phyloP scores from a whole-genome alignment of 2,888 invertebrate species.

The Octonoba sinensis region DNA sequence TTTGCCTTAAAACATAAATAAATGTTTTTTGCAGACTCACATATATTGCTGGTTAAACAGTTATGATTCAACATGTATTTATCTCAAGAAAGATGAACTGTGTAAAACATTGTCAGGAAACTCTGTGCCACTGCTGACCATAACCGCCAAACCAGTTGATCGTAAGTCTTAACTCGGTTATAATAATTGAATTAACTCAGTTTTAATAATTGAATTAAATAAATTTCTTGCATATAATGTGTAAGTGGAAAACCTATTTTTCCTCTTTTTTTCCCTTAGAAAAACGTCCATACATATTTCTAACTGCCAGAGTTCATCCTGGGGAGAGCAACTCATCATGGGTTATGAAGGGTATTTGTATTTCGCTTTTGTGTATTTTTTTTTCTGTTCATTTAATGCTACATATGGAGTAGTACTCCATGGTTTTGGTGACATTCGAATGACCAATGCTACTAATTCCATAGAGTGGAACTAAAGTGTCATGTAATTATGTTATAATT shows the following conservation, averaged over 20 bases:
- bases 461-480: no score
- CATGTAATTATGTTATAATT: no score
- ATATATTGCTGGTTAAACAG: constrained; percentile 76
- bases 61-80: constrained; percentile 74
- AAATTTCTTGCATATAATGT: background rate
- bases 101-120: constrained; percentile 82
- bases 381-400: background rate
- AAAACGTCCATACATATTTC: constrained; percentile 74
- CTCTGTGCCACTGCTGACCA: constrained; percentile 81
- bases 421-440: no score
- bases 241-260: background rate
- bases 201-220: background rate
- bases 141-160: constrained; percentile 74
- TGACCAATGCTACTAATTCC: no score
- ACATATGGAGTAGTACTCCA: no score
- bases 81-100: constrained; percentile 78
- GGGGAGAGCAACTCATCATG: constrained; percentile 90
- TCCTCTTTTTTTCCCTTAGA: constrained; percentile 27
- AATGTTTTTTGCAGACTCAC: constrained; percentile 74
- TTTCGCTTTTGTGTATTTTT: background rate
- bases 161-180: constrained; percentile 17
- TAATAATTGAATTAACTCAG: background rate
- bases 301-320: constrained; percentile 86
- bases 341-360: constrained; percentile 81
- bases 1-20: background rate